These are phyloP conservation scores for Leptodactylus fallax DNA, from an alignment of 2,797 vertebrate genomes.

Conservation along the genomic window DNA sequence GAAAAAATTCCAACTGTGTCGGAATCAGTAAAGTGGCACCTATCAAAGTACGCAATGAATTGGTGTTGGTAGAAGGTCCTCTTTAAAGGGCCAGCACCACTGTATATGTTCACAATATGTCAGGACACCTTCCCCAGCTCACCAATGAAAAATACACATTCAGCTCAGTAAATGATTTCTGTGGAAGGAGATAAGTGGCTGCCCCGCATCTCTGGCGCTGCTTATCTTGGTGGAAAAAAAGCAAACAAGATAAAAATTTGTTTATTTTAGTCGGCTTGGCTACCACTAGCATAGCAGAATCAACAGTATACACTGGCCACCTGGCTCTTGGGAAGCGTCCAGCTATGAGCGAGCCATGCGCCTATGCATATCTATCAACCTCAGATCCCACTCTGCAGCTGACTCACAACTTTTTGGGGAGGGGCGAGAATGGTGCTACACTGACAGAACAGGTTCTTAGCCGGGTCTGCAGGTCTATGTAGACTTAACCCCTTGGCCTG, in stretches of 20 bases:
- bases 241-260: too few species aligned
- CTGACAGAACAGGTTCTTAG: constrained; percentile 8
- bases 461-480: not conserved
- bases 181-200: not conserved
- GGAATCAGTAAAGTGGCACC: too few species aligned
- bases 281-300: too few species aligned
- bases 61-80: too few species aligned
- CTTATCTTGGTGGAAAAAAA: not conserved
- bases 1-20: too few species aligned
- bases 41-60: too few species aligned
- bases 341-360: not conserved
- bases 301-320: not conserved
- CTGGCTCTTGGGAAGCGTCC: not conserved
- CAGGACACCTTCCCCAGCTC: too few species aligned
- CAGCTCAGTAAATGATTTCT: too few species aligned
- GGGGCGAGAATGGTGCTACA: not conserved
- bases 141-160: too few species aligned
- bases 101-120: too few species aligned
- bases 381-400: not conserved
- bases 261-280: too few species aligned
- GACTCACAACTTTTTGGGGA: not conserved
- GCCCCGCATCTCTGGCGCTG: not conserved
- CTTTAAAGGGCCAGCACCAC: too few species aligned
- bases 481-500: not conserved
- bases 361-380: not conserved